phyloP scores from a whole-genome alignment of 1,140 invertebrate species.

The Cotesia vestalis region DNA sequence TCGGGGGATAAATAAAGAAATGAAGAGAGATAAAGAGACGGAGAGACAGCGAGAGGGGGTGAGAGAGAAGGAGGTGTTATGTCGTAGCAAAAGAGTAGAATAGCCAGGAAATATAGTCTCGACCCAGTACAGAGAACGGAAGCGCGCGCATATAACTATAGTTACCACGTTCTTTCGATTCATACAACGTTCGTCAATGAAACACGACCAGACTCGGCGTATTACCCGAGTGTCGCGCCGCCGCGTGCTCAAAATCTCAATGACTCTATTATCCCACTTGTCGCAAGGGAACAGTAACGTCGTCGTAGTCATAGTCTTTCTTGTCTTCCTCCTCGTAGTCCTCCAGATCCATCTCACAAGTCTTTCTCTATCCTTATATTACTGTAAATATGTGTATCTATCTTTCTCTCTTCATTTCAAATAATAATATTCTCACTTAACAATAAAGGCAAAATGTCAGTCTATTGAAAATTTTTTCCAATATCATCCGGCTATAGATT shows the following conservation, averaged over 20 bases:
- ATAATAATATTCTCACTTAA: constrained; percentile 16
- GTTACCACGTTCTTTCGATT: constrained; percentile 33
- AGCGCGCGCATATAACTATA: constrained; percentile 23
- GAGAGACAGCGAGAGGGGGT: too few species aligned
- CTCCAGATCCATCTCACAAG: neutral
- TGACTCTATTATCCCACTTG: constrained; percentile 37
- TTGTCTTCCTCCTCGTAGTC: neutral
- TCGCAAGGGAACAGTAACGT: constrained; percentile 16
- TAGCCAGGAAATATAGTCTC: constrained; percentile 36
- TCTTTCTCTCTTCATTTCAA: neutral
- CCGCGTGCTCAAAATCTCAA: constrained; percentile 36
- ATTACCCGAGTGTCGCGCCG: constrained; percentile 30
- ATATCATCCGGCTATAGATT: neutral
- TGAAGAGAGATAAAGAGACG: neutral
- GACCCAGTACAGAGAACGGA: constrained; percentile 2
- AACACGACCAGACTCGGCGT: constrained; percentile 37
- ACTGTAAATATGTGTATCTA: neutral
- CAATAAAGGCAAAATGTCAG: constrained; percentile 2
- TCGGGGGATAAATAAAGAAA: neutral
- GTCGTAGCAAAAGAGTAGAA: constrained; percentile 19
- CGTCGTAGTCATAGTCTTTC: neutral
- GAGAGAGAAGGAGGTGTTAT: too few species aligned
- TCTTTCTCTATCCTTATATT: neutral
- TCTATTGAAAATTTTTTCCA: constrained; percentile 8
- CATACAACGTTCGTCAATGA: constrained; percentile 37